Base-by-base conservation (phyloP, 2,888 invertebrate species). In the Drosophila paramelanica region DNA sequence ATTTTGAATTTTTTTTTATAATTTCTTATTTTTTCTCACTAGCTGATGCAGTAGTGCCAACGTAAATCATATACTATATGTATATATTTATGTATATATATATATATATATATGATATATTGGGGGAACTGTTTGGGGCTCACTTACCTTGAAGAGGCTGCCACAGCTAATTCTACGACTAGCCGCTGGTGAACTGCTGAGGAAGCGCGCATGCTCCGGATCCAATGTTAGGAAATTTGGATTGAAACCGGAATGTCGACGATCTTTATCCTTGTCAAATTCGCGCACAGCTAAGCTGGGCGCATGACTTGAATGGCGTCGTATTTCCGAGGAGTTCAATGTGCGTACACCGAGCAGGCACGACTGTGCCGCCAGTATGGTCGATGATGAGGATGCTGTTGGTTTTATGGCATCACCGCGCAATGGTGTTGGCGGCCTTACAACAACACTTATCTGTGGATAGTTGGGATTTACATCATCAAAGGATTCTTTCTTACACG, bases 151-250 rank as follows among this genome's bases (percentile, higher is more conserved):
- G 88, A 97, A 94, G 76, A 97, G 95, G 88, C 97, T 97, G 67
- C 98, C 97, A 91, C 97, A 97, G 75, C 98, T 98, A 90, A 98
- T 98, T 79, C 98, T 93, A 72, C 98, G 94, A 7, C 97, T 97
- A 10, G 97, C 97, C 59, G 97, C 96, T 5, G 97, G 96, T 1
- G 97, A 96, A 87, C 95, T 95, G 76, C 95, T 96, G 25, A 96
- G 92, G 81, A 95, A 95, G 77, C 94, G 93, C 11, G 94, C 93
- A 81, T 95, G 94, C 79, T 95, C 95, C 49, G 94, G 93, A 88
- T 95, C 95, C 52, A 95, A 94, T 51, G 93, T 93, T 49, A 95
- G 90, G 10, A 94, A 92, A 81, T 95, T 95, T 10, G 95, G 95
- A 88, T 94, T 95, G 50, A 93, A 93, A 81, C 93, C 92, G 11